phyloP scores from a whole-genome alignment of 1,140 invertebrate genomes.

The Papilio xuthus region DNA sequence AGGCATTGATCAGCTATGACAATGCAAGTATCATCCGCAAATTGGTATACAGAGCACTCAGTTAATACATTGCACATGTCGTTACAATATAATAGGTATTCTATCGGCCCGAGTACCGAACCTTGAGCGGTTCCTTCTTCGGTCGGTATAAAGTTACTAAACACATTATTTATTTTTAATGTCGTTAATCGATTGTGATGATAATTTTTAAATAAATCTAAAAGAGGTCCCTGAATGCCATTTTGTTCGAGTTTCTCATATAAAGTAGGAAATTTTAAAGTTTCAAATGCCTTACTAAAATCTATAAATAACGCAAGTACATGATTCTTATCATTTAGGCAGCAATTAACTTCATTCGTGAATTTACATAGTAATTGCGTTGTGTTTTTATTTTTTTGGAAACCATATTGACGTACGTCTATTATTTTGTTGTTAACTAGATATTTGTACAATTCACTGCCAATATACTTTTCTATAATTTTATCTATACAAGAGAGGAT shows the following conservation, averaged over 20 bases:
- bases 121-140: constrained; percentile 39
- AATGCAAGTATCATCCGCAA: constrained; percentile 36
- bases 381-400: constrained; percentile 42
- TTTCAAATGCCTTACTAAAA: constrained; percentile 40
- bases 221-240: constrained; percentile 36
- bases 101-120: constrained; percentile 27
- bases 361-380: constrained; percentile 38
- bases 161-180: constrained; percentile 32
- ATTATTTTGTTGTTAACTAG: constrained; percentile 6
- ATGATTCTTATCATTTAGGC: constrained; percentile 29
- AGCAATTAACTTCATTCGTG: constrained; percentile 35
- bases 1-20: neutral
- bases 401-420: constrained; percentile 29
- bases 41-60: constrained; percentile 35
- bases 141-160: constrained; percentile 22
- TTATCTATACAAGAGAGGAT: constrained; percentile 42
- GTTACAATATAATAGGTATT: constrained; percentile 36
- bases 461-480: constrained; percentile 37
- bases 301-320: constrained; percentile 36
- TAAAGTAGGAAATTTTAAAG: constrained; percentile 32
- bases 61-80: constrained; percentile 35
- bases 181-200: constrained; percentile 28
- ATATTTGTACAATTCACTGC: neutral
- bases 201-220: constrained; percentile 39
- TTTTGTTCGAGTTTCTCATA: constrained; percentile 32